Evolutionary conservation across 2,888 invertebrate genomes (phyloP).

Genomic region (Machimus atricapillus): DNA sequence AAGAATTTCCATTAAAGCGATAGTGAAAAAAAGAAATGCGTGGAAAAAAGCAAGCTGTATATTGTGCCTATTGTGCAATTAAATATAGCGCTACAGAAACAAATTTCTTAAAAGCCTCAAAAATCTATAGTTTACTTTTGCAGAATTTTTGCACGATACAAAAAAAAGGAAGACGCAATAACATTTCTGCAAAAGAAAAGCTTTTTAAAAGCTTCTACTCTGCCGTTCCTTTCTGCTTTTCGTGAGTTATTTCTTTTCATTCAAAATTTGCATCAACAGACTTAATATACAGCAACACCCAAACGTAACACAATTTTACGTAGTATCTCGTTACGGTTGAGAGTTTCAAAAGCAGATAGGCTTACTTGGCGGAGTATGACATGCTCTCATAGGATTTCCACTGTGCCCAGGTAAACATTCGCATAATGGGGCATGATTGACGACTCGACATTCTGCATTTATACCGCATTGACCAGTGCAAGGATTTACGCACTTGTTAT

Average conservation of each 20-base stretch:
- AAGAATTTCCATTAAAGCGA: constrained; percentile 14
- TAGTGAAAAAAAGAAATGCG: background rate
- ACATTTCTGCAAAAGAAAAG: background rate
- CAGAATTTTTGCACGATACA: background rate
- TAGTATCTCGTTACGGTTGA: background rate
- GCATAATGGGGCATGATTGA: constrained; percentile 73
- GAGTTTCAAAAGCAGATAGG: constrained; percentile 39
- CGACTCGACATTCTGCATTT: constrained; percentile 75
- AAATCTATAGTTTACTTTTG: background rate
- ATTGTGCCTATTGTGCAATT: constrained; percentile 36
- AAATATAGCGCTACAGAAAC: background rate
- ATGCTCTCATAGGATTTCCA: constrained; percentile 68
- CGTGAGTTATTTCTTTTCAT: background rate
- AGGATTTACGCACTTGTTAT: constrained; percentile 82
- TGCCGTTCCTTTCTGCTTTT: background rate
- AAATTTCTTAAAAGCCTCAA: background rate
- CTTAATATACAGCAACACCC: background rate
- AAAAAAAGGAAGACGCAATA: background rate
- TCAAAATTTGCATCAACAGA: background rate
- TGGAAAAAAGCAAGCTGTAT: background rate
- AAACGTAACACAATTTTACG: constrained; percentile 9
- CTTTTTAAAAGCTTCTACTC: background rate
- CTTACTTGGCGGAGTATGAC: constrained; percentile 60
- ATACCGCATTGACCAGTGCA: constrained; percentile 84
- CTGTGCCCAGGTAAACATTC: constrained; percentile 68